Percentiles rank a stretch among this genome's conserved stretches.
Evolutionary conservation across 2,888 invertebrate species (phyloP).

Genomic region (Orthosia gothica): DNA sequence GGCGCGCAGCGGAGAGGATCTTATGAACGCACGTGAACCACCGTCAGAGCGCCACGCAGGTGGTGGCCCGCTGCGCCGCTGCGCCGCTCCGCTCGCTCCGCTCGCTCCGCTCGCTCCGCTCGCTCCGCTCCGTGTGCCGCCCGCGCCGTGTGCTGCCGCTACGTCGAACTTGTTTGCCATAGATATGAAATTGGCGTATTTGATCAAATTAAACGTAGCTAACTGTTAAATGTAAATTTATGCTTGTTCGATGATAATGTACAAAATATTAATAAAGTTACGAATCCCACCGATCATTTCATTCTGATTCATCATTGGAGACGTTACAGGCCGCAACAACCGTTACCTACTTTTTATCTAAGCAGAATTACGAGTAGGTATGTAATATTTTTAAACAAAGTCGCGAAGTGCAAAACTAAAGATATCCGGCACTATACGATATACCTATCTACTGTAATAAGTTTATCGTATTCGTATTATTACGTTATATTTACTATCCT

Average conservation of each 20-base stretch:
- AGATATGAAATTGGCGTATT: conserved; percentile 28
- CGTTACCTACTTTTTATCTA: too few species aligned
- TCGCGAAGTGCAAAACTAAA: too few species aligned
- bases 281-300: conserved; percentile 49
- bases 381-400: too few species aligned
- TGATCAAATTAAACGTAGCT: conserved; percentile 51
- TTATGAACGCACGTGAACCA: too few species aligned
- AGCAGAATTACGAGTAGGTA: too few species aligned
- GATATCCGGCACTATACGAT: too few species aligned
- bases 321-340: too few species aligned
- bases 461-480: too few species aligned
- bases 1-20: too few species aligned
- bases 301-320: not conserved
- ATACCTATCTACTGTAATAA: too few species aligned
- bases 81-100: not conserved
- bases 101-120: not conserved
- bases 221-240: conserved; percentile 68
- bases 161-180: conserved; percentile 37
- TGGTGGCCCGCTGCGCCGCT: not conserved
- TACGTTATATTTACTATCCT: too few species aligned
- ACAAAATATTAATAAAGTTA: conserved; percentile 73
- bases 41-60: too few species aligned
- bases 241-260: conserved; percentile 71
- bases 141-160: conserved; percentile 25
- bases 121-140: not conserved